These are phyloP conservation scores for Heliconius aoede DNA, from an alignment of 2,888 invertebrate genomes.

Conservation along the genomic window DNA sequence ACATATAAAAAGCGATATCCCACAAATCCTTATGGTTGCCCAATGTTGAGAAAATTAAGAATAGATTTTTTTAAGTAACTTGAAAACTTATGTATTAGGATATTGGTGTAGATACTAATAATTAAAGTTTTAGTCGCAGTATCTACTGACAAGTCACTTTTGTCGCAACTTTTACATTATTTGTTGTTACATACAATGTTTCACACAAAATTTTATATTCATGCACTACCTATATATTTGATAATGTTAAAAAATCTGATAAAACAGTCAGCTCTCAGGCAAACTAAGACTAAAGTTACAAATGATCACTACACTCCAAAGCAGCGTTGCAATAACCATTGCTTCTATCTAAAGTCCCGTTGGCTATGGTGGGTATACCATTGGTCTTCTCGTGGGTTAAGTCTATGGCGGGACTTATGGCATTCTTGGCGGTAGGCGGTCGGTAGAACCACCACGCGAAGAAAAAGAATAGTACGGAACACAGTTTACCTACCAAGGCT, in stretches of 20 bases:
- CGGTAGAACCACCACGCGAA: conserved; percentile 90
- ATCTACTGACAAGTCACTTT: neutral
- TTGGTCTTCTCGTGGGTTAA: conserved; percentile 58
- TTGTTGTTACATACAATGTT: neutral
- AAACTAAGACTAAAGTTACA: conserved; percentile 56
- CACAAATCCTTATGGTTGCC: neutral
- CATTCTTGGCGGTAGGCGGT: conserved; percentile 81
- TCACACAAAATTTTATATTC: neutral
- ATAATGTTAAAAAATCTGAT: neutral
- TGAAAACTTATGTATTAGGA: no score
- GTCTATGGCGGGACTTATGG: conserved; percentile 69
- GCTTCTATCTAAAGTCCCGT: conserved; percentile 49
- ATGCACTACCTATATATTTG: neutral
- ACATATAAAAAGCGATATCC: conserved; percentile 1
- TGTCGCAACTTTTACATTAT: neutral
- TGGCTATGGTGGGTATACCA: conserved; percentile 59
- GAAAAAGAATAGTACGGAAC: conserved; percentile 88
- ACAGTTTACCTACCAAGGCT: conserved; percentile 87
- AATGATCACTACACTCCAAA: conserved; percentile 75
- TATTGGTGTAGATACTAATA: no score
- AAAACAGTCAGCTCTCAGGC: neutral
- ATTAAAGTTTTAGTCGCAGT: neutral
- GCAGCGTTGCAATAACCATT: conserved; percentile 78
- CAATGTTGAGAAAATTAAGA: no score
- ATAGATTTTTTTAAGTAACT: no score